Conservation (phyloP, 2,113 vertebrate species). For the Choloepus hoffmanni region DNA sequence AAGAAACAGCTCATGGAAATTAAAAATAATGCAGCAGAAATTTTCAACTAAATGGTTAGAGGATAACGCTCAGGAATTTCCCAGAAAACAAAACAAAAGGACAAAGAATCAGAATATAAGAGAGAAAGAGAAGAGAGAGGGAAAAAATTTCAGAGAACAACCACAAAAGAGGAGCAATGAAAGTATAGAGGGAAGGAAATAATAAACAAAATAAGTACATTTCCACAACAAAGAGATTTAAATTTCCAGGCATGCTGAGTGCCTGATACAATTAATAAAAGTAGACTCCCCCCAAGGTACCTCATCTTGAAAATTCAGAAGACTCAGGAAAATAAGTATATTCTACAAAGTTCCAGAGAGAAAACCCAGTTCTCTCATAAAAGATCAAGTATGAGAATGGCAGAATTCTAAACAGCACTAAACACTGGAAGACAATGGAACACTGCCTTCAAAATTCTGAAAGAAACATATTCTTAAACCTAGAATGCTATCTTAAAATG, state of each 20-base stretch:
- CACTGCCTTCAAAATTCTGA: not conserved
- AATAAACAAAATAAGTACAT: not conserved
- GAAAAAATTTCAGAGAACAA: not conserved
- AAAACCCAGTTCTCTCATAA: not conserved
- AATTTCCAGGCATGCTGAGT: not conserved
- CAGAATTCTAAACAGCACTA: not conserved
- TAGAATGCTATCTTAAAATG: not conserved
- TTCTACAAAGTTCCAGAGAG: not conserved
- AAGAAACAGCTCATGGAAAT: not conserved
- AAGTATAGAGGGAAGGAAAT: slow-evolving; percentile 1
- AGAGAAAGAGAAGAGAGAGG: not conserved
- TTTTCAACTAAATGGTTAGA: not conserved
- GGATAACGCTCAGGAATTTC: slow-evolving; percentile 5
- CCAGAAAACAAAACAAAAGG: not conserved
- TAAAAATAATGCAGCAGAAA: slow-evolving; percentile 33
- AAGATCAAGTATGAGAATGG: not conserved
- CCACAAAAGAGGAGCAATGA: not conserved
- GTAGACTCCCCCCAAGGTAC: not conserved
- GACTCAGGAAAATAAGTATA: not conserved
- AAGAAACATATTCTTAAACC: not conserved
- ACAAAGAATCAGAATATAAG: not conserved
- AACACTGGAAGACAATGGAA: not conserved
- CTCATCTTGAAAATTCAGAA: not conserved
- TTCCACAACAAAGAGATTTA: not conserved
- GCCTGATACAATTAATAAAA: not conserved